phyloP scores from a whole-genome alignment of 2,797 vertebrate species.

The Macropus fuliginosus region DNA sequence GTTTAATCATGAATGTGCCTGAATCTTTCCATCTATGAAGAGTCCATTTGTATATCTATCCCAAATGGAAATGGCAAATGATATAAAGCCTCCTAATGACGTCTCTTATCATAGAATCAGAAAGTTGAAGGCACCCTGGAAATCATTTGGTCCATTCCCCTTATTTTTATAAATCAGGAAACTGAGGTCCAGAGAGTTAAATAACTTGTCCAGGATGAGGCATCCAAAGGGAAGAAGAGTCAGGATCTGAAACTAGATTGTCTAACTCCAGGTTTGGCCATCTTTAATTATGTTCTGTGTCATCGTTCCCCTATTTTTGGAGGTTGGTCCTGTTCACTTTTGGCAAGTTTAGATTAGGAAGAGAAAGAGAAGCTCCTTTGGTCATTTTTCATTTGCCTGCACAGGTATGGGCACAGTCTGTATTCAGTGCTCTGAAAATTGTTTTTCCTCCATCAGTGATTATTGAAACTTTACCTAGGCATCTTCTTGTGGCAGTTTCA shows the following conservation, averaged over 20 bases:
- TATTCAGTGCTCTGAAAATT: neutral
- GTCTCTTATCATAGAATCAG: neutral
- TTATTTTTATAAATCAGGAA: neutral
- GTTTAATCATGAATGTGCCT: neutral
- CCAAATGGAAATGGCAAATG: neutral
- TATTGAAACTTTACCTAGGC: neutral
- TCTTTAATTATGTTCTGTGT: constrained; percentile 4
- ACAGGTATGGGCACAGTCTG: neutral
- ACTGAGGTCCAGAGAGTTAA: neutral
- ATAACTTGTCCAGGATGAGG: neutral
- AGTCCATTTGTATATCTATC: neutral
- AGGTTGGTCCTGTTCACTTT: neutral
- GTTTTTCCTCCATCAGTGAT: neutral
- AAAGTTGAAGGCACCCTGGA: neutral
- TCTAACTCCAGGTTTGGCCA: neutral
- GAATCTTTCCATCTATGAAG: neutral
- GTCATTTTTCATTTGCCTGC: constrained; percentile 27
- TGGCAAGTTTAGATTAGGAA: neutral
- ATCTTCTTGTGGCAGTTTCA: constrained; percentile 1
- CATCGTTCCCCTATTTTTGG: neutral
- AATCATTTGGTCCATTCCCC: neutral
- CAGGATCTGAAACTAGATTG: neutral
- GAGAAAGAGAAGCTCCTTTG: neutral
- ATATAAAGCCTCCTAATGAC: neutral
- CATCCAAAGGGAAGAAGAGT: neutral